Percentiles rank a stretch among this genome's conserved stretches.
These are phyloP conservation scores for Hedychridium roseum DNA, from an alignment of 2,888 invertebrate species.

Conservation along the genomic window DNA sequence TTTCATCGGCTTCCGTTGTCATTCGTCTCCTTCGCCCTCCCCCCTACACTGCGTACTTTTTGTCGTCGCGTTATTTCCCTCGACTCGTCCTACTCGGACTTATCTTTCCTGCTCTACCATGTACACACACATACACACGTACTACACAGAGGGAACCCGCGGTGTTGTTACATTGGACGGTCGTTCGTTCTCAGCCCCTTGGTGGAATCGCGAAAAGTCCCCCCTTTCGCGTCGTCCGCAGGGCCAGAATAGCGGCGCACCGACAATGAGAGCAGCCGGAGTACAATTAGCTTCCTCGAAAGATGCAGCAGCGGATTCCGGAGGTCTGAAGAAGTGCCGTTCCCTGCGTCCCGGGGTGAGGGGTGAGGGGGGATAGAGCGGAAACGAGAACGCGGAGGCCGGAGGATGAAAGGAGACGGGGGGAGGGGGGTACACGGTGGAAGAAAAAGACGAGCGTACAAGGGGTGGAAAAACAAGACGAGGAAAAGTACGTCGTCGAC, in stretches of 20 bases:
- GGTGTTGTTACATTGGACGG: too few relatives aligned
- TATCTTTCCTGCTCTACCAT: neutral
- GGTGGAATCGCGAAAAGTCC: too few relatives aligned
- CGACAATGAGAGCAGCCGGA: constrained; percentile 23
- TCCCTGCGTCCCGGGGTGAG: too few relatives aligned
- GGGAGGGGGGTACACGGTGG: constrained; percentile 4
- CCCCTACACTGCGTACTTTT: constrained; percentile 2
- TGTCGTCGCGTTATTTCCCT: neutral
- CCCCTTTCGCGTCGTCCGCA: too few relatives aligned
- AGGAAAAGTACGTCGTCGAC: constrained; percentile 1
- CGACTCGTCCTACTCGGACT: neutral
- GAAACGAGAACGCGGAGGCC: constrained; percentile 10
- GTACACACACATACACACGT: too few relatives aligned
- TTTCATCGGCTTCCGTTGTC: neutral
- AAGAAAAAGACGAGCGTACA: neutral
- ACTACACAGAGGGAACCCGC: too few relatives aligned
- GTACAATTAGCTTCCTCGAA: constrained; percentile 38
- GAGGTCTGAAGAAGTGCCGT: constrained; percentile 11
- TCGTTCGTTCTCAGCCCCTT: too few relatives aligned
- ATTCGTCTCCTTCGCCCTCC: neutral
- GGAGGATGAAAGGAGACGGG: constrained; percentile 8
- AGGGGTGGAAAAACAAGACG: neutral
- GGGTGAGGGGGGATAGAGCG: constrained; percentile 12
- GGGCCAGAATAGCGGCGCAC: neutral
- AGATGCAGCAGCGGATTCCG: constrained; percentile 27